Conservation (phyloP, 2,797 vertebrate species). For the Cephalopachus bancanus region DNA sequence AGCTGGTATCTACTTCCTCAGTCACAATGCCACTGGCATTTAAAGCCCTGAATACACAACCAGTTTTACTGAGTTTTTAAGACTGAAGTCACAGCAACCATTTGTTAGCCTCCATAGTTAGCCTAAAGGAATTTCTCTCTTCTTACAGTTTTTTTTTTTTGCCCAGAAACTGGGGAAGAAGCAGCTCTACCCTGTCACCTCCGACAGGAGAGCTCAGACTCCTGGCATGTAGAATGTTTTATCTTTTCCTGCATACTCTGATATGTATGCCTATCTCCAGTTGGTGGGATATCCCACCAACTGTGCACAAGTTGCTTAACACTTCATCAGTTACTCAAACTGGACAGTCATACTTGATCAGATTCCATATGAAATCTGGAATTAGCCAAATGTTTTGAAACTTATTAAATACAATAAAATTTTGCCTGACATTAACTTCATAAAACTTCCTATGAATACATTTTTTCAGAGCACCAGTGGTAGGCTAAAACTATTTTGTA, state of each 20-base stretch:
- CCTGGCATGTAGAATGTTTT: background rate
- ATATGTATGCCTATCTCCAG: background rate
- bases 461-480: no score
- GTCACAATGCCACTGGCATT: background rate
- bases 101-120: background rate
- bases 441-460: no score
- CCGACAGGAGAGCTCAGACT: background rate
- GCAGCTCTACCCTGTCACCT: background rate
- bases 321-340: background rate
- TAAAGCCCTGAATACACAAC: background rate
- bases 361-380: background rate
- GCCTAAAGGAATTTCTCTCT: background rate
- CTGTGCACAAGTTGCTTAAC: background rate
- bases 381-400: no score
- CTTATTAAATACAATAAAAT: no score
- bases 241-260: background rate
- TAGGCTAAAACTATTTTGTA: no score
- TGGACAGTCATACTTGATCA: background rate
- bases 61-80: background rate
- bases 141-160: background rate
- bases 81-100: background rate
- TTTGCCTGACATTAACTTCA: no score
- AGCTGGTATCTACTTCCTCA: background rate
- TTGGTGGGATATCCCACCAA: background rate
- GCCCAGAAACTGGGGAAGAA: background rate